Percentiles rank a stretch among this genome's conserved stretches.
Conservation (phyloP, 2,113 vertebrate species). For the Rhabdornis inornatus region DNA sequence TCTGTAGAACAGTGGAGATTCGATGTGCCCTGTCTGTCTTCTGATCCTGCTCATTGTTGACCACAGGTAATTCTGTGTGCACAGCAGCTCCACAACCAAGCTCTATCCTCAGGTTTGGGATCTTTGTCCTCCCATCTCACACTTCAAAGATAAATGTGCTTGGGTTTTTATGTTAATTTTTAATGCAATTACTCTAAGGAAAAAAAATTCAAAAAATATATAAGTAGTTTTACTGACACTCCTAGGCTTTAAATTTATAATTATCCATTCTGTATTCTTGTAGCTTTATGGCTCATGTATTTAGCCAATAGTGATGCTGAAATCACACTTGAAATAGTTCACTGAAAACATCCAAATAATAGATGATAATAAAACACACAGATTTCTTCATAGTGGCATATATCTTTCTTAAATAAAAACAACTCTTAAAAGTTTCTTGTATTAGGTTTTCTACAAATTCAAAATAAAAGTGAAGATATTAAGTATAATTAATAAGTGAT, state of each 20-base stretch:
- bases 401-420: background rate
- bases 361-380: background rate
- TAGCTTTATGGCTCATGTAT: background rate
- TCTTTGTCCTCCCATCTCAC: background rate
- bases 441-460: background rate
- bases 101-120: background rate
- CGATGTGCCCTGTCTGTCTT: background rate
- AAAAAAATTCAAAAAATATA: background rate
- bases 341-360: background rate
- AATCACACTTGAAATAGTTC: background rate
- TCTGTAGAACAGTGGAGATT: background rate
- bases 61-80: accelerated
- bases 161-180: background rate
- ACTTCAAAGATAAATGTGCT: background rate
- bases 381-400: background rate
- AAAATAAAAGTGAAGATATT: background rate
- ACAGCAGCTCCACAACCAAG: accelerated
- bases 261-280: background rate
- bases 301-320: background rate
- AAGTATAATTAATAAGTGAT: background rate
- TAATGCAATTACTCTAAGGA: background rate
- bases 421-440: background rate
- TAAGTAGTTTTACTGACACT: background rate
- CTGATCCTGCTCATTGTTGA: background rate
- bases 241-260: background rate